Percentiles rank a stretch among this genome's conserved stretches.
Conservation (phyloP, 2,888 invertebrate genomes). For the Gisinianus flammeolus region DNA sequence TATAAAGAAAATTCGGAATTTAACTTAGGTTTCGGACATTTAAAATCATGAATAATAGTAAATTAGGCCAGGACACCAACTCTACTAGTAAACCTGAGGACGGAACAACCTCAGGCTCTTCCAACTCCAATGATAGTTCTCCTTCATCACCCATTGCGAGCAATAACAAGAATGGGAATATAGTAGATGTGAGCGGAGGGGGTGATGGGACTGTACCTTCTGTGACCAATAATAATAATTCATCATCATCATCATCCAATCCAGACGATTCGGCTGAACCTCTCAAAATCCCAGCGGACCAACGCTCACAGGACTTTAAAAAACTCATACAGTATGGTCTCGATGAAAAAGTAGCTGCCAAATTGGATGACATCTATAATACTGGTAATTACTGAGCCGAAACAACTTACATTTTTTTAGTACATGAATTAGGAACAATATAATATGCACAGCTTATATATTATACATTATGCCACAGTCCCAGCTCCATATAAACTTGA, state of each 20-base stretch:
- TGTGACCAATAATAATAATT: not conserved
- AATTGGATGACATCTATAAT: constrained; percentile 97
- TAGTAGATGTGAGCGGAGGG: constrained; percentile 36
- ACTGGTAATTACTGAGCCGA: constrained; percentile 68
- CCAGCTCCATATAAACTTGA: constrained; percentile 49
- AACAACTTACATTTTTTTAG: too few relatives aligned
- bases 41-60: constrained; percentile 41
- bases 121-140: constrained; percentile 18
- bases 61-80: constrained; percentile 38
- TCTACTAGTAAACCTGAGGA: constrained; percentile 17
- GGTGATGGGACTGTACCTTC: constrained; percentile 38
- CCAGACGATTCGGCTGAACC: constrained; percentile 56
- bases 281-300: constrained; percentile 54
- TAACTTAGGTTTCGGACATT: constrained; percentile 35
- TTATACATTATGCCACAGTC: constrained; percentile 37
- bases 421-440: too few relatives aligned
- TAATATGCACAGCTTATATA: too few relatives aligned
- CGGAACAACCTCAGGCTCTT: constrained; percentile 22
- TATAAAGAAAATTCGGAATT: constrained; percentile 43
- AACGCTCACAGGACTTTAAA: constrained; percentile 80
- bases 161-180: constrained; percentile 32
- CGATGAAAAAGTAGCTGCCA: constrained; percentile 90
- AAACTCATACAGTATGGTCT: constrained; percentile 95
- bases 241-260: constrained; percentile 23
- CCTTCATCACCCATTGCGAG: constrained; percentile 30